Percentiles rank a stretch among this genome's conserved stretches.
These are phyloP conservation scores for Felis catus DNA, from an alignment of 2,113 vertebrate species.

Conservation along the genomic window F.catus_Fca126_mat1.0 CM031425.1:57074501-57075000, in stretches of 20 bases:
- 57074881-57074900: no score
- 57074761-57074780: not conserved
- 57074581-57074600: not conserved
- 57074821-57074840: no score
- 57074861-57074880: not conserved
- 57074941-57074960: not conserved
- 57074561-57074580: not conserved
- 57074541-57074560: not conserved
- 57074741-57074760: no score
- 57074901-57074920: not conserved
- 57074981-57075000: not conserved
- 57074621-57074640: rapidly evolving
- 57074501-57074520: not conserved
- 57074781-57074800: not conserved
- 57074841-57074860: not conserved
- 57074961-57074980: not conserved
- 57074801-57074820: not conserved
- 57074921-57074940: not conserved
- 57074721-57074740: not conserved
- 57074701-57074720: not conserved
- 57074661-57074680: not conserved
- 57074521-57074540: not conserved
- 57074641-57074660: not conserved
- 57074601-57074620: not conserved
- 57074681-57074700: not conserved